phyloP scores from a whole-genome alignment of 2,113 vertebrate genomes.

The Myotis lucifugus region DNA sequence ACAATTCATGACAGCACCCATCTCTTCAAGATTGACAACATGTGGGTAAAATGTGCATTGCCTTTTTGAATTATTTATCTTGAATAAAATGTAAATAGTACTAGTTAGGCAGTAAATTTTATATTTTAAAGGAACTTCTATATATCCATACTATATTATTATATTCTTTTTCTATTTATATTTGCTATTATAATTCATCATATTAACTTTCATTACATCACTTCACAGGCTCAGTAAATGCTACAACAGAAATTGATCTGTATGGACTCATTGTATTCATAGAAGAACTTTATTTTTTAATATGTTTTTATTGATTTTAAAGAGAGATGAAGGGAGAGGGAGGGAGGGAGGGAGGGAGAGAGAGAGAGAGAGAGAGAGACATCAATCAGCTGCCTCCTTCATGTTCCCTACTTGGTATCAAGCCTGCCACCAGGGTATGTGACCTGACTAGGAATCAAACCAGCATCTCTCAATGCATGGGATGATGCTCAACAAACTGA shows the following conservation, averaged over 20 bases:
- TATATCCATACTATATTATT: not conserved
- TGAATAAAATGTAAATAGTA: conserved; percentile 18
- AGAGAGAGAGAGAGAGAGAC: no score
- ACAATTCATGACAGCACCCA: not conserved
- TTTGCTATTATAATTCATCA: not conserved
- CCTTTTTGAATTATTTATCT: not conserved
- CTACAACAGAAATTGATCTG: not conserved
- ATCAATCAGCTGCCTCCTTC: no score
- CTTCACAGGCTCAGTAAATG: not conserved
- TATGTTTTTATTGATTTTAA: no score
- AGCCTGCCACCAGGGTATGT: no score
- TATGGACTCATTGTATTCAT: not conserved
- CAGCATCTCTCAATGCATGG: no score
- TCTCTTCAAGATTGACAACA: not conserved
- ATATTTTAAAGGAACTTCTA: conserved; percentile 17
- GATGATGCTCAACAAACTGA: no score
- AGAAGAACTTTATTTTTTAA: not conserved
- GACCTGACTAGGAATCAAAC: no score
- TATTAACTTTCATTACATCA: conserved; percentile 19
- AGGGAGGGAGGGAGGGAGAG: no score
- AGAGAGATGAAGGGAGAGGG: no score
- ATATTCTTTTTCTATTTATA: not conserved
- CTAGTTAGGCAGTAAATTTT: not conserved
- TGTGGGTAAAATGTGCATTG: not conserved
- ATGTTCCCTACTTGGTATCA: no score